Base-by-base conservation (phyloP, 2,888 invertebrate species). In the Anarsia innoxiella region DNA sequence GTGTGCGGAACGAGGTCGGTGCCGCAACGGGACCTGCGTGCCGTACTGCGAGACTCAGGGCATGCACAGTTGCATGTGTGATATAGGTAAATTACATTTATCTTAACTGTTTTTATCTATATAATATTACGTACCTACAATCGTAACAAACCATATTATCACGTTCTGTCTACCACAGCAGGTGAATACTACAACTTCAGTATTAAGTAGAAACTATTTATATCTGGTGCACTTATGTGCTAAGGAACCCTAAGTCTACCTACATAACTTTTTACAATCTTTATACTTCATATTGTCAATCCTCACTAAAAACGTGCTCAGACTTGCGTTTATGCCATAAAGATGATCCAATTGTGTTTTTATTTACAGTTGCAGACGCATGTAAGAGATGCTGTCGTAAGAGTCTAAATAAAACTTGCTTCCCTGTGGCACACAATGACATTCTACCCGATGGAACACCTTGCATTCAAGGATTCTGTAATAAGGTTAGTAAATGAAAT, bases 381-480 rank as follows among this genome's bases (percentile, higher is more conserved):
- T 99, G 98, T 68, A 95, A 94, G 60, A 88, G 97, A 36, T 99
- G 98, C 66, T 99, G 98, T 56, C 89, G 96, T 39, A 93, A 93
- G 80, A 95, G 92, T 52, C 87, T 95, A 48, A 96, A 96, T 66
- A 95, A 95, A 70, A 95, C 96, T 0, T 96, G 96, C 64, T 93
- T 93, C 61, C 95, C 96, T 0, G 93, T 95, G 11, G 94, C 94
- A 44, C 94, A 93, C 28, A 91, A 90, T 41, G 96, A 96, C 74
- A 93, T 95, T 46, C 79, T 97, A 37, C 93, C 95, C 0, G 96
- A 97, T 72, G 97, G 97, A 3, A 96, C 96, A 12, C 96, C 97
- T 0, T 99, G 99, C 65, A 94, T 97, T 58, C 96, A 97, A 83
- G 98, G 98, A 26, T 96, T 96, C 74, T 99, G 98, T 65, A 96